These are phyloP conservation scores for Mormyrus hasselquistii DNA, from an alignment of 2,797 vertebrate genomes.

Conservation along the genomic window DNA sequence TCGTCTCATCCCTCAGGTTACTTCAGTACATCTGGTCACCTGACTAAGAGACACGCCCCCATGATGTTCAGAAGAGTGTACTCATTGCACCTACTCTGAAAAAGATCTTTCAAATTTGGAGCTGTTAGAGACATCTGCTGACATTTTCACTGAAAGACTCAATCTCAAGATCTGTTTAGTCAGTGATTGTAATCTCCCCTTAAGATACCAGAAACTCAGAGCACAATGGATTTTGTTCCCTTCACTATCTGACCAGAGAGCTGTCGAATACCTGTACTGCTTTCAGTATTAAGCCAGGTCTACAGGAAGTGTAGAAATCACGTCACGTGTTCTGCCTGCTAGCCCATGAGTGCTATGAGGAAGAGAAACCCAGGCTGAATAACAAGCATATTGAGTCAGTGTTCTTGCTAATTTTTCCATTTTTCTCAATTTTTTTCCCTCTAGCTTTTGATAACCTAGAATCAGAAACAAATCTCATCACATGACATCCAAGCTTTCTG, in stretches of 20 bases:
- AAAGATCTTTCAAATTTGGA: not conserved
- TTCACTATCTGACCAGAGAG: not conserved
- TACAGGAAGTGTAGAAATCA: slow-evolving; percentile 3
- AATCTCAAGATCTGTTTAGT: not conserved
- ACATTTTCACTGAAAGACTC: not conserved
- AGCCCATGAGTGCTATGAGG: not conserved
- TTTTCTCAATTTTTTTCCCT: not conserved
- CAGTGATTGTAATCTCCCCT: not conserved
- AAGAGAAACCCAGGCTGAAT: not conserved
- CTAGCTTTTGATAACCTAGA: not conserved
- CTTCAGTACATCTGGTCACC: not conserved
- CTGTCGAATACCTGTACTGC: not conserved
- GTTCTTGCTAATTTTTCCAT: not conserved
- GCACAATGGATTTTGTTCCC: not conserved
- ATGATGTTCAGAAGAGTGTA: not conserved
- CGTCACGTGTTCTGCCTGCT: not conserved
- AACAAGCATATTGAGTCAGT: not conserved
- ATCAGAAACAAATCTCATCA: not conserved
- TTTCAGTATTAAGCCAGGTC: slow-evolving; percentile 12
- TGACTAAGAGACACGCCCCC: not conserved
- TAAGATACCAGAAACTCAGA: not conserved
- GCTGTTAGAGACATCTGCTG: not conserved
- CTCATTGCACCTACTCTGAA: not conserved
- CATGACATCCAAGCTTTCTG: not conserved
- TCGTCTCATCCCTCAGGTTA: not conserved